phyloP scores from a whole-genome alignment of 2,113 vertebrate genomes.

The Dipodomys ordii region DNA sequence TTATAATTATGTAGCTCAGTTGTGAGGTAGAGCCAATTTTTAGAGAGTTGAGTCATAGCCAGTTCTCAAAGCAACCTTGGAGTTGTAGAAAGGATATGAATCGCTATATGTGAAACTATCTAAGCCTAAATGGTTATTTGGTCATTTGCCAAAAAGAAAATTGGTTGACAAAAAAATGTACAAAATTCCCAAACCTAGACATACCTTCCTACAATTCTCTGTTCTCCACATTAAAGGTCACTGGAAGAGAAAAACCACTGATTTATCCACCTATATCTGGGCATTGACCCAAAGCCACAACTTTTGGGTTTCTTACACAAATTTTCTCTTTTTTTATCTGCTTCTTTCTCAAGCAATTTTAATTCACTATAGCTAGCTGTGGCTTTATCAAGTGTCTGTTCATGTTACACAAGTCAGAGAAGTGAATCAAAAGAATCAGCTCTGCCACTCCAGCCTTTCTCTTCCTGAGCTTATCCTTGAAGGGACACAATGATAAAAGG shows the following conservation, averaged over 20 bases:
- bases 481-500: background rate
- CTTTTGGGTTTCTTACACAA: background rate
- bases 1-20: slow-evolving; percentile 12
- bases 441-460: background rate
- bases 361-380: background rate
- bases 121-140: background rate
- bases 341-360: background rate
- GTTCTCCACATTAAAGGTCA: background rate
- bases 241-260: background rate
- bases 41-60: background rate
- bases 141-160: slow-evolving; percentile 56
- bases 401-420: background rate
- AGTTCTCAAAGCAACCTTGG: background rate
- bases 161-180: background rate
- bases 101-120: background rate
- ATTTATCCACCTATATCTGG: background rate
- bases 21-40: slow-evolving; percentile 10
- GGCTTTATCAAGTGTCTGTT: background rate
- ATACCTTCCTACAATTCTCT: background rate
- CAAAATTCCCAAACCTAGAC: background rate
- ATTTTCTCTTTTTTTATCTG: background rate
- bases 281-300: background rate
- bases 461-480: background rate
- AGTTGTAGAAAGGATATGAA: slow-evolving; percentile 7
- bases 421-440: background rate